phyloP scores from a whole-genome alignment of 2,113 vertebrate genomes.

The Orthonyx spaldingii region DNA sequence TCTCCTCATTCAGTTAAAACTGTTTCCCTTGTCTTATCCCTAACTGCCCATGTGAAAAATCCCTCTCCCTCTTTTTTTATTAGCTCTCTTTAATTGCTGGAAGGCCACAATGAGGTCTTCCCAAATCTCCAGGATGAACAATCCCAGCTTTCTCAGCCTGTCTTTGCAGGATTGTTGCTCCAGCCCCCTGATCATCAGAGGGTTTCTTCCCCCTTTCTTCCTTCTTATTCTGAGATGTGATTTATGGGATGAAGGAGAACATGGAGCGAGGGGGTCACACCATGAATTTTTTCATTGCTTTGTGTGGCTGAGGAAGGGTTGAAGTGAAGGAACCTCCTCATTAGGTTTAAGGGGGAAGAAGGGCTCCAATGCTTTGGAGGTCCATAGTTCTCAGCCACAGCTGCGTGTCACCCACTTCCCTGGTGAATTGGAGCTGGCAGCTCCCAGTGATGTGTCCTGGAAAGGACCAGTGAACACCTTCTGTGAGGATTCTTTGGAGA shows the following conservation, averaged over 20 bases:
- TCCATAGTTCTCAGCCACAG: neutral
- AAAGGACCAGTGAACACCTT: neutral
- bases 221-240: neutral
- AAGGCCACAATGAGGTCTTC: neutral
- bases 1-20: neutral
- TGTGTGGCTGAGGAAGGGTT: neutral
- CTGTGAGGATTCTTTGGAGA: neutral
- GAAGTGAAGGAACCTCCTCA: neutral
- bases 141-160: neutral
- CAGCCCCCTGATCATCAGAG: neutral
- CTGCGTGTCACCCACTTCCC: rapidly evolving
- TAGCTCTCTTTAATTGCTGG: neutral
- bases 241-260: neutral
- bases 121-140: neutral
- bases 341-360: neutral
- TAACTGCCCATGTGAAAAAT: neutral
- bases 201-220: neutral
- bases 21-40: neutral
- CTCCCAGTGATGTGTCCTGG: neutral
- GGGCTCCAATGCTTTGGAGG: neutral
- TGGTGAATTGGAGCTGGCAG: neutral
- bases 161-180: neutral
- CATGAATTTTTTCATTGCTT: neutral
- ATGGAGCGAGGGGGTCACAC: neutral
- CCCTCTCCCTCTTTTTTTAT: neutral